phyloP scores from a whole-genome alignment of 2,113 vertebrate species.

The Hepsetus odoe region DNA sequence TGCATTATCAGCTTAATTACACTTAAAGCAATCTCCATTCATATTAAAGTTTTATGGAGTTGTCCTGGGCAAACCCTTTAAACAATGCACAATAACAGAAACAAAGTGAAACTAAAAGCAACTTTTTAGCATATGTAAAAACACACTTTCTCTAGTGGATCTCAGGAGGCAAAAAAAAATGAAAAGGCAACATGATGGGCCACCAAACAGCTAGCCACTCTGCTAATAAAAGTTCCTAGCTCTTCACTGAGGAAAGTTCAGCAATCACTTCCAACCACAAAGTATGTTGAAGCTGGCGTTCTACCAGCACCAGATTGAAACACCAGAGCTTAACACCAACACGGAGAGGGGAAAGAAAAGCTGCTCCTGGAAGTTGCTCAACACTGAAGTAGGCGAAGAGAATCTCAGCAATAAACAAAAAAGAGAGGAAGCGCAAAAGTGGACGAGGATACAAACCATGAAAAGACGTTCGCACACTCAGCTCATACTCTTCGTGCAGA shows the following conservation, averaged over 20 bases:
- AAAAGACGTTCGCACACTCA: constrained; percentile 29
- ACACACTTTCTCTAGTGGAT: too few species aligned
- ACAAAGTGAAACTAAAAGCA: too few species aligned
- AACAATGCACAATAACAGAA: too few species aligned
- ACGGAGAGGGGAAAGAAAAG: neutral
- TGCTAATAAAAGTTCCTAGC: neutral
- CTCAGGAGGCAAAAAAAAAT: too few species aligned
- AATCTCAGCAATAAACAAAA: neutral
- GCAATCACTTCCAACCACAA: neutral
- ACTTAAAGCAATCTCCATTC: too few species aligned
- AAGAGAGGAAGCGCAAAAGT: neutral
- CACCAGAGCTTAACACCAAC: neutral
- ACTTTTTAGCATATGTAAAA: too few species aligned
- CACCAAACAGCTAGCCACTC: neutral
- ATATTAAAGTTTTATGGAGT: too few species aligned
- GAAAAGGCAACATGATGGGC: too few species aligned
- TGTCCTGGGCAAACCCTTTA: too few species aligned
- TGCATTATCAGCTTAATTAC: too few species aligned
- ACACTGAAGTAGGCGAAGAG: constrained; percentile 27
- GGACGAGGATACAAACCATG: constrained; percentile 43
- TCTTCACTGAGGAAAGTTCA: neutral
- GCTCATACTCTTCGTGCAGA: constrained; percentile 35
- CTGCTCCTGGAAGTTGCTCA: constrained; percentile 26
- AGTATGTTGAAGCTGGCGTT: neutral
- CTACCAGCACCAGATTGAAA: neutral